Evolutionary conservation across 2,113 vertebrate species (phyloP), one percentile per base, ranked within the genome.

Genomic region (Ardeotis arabs): DNA sequence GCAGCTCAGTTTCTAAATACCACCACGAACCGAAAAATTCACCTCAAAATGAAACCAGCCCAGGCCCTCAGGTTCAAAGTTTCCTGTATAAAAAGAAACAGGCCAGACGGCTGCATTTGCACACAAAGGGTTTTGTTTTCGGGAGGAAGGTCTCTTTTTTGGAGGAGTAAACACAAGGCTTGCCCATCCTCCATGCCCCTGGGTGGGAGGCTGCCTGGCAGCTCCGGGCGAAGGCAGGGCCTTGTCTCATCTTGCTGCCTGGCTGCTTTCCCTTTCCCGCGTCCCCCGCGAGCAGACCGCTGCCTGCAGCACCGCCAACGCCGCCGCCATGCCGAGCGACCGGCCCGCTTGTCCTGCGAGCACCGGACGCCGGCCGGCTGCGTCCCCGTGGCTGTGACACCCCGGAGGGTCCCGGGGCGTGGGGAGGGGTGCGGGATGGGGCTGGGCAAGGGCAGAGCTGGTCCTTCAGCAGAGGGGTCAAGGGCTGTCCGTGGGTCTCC

Each of bases 121-220:
- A 96, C 69, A 95, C 93, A 91, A 92, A 95, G 56, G 89, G 69
- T 37, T 96, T 95, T 89, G 80, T 47, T 92, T 96, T 76, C 6
- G 1, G 56, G 73, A 92, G 86, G 94, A 89, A 95, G 80, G 69
- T 84, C 83, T 94, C 59, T 52, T 81, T 81, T 93, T 72, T 13
- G 18, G 86, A 92, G 73, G n/a, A 92, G 69, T 95, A 95, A 97
- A 97, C 86, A 89, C 47, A 47, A 28, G 59, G 52, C 66, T 69
- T 94, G 80, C 89, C 89, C 83, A 89, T 90, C 83, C 87, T 90
- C 89, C 60, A 24, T 44, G 75, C 62, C 60, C 19, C 7, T 2
- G 9, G 18, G 59, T 17, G 7, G 77, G 87, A 58, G 59, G 44
- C 49, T 75, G 72, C 53, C 49, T 72, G 81, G 59, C 84, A 74